Conservation (phyloP, 1,140 invertebrate species). For the Papilio glaucus region DNA sequence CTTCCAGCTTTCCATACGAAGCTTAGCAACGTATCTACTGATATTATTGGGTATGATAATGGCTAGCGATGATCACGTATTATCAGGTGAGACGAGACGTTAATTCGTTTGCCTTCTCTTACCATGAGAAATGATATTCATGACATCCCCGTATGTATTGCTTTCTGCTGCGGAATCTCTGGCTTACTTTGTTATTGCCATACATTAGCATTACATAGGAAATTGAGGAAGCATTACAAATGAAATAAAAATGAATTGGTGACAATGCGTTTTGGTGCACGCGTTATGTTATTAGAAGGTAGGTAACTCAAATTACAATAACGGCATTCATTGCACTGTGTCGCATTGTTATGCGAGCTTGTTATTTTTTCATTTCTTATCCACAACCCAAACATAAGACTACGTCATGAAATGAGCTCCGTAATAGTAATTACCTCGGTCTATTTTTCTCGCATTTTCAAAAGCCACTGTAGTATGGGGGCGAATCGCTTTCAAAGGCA, state of each 20-base stretch:
- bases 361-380: slow-evolving; percentile 24
- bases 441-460: slow-evolving; percentile 3
- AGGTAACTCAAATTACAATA: slow-evolving; percentile 23
- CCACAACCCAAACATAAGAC: slow-evolving; percentile 13
- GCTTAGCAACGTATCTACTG: too few species aligned
- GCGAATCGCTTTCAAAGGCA: slow-evolving; percentile 11
- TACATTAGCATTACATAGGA: too few species aligned
- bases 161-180: background rate
- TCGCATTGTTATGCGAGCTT: slow-evolving; percentile 12
- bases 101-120: too few species aligned
- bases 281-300: slow-evolving; percentile 13
- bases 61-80: too few species aligned
- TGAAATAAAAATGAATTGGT: background rate
- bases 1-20: too few species aligned
- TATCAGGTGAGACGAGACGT: too few species aligned
- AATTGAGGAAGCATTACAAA: background rate
- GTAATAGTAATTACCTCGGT: slow-evolving; percentile 5
- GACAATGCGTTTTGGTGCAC: background rate
- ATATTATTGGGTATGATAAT: too few species aligned
- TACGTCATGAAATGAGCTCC: slow-evolving; percentile 8
- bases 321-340: background rate
- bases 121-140: too few species aligned
- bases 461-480: slow-evolving; percentile 9
- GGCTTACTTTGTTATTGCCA: background rate
- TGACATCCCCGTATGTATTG: background rate